phyloP scores from a whole-genome alignment of 2,888 invertebrate species.

The Caenorhabditis sulstoni region DNA sequence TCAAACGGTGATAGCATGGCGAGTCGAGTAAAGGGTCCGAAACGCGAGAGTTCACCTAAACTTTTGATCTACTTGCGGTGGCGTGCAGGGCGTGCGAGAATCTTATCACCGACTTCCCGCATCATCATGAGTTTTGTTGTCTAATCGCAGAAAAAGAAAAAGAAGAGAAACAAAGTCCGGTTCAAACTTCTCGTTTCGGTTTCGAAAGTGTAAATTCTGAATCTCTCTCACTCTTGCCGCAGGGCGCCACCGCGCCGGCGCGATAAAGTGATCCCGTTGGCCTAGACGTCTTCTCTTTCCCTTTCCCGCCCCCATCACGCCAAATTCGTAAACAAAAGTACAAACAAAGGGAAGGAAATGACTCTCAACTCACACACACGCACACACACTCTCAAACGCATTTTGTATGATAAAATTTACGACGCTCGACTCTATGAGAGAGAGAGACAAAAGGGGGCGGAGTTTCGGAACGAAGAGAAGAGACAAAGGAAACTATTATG shows the following conservation, averaged over 20 bases:
- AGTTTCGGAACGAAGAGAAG: not conserved
- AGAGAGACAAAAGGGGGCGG: slow-evolving; percentile 22
- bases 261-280: slow-evolving; percentile 25
- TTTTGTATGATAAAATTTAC: slow-evolving; percentile 53
- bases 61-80: slow-evolving; percentile 6
- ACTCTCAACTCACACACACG: no score
- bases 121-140: slow-evolving; percentile 14
- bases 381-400: no score
- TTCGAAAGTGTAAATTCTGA: not conserved
- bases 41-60: slow-evolving; percentile 2
- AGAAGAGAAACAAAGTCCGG: slow-evolving; percentile 24
- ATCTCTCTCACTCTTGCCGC: no score
- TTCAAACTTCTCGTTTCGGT: slow-evolving; percentile 32
- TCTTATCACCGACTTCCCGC: not conserved
- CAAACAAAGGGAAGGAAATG: slow-evolving; percentile 40
- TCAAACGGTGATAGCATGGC: no score
- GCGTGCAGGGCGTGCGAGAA: not conserved
- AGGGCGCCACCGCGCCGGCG: no score
- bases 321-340: slow-evolving; percentile 42
- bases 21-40: not conserved
- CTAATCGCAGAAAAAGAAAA: slow-evolving; percentile 13
- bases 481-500: slow-evolving; percentile 29
- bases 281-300: slow-evolving; percentile 2
- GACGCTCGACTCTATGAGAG: slow-evolving; percentile 22
- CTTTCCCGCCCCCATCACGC: not conserved